These are phyloP conservation scores for Sinocyclocheilus anshuiensis DNA, from an alignment of 2,113 vertebrate species.

Conservation along the genomic window DNA sequence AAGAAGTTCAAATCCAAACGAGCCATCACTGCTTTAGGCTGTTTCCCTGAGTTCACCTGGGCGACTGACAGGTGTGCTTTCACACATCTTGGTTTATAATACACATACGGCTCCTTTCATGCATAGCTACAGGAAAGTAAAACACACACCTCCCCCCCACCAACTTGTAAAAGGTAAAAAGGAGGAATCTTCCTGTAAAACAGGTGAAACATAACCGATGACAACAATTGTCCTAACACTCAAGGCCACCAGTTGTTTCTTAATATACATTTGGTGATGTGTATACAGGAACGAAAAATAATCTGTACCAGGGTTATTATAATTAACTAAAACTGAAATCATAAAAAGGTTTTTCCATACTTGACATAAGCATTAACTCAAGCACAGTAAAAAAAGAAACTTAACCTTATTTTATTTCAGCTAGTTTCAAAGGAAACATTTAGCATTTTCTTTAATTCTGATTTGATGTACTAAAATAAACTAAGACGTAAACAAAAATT, in stretches of 20 bases:
- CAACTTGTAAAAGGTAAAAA: neutral
- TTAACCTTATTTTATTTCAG: neutral
- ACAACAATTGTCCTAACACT: neutral
- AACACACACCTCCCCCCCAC: conserved; percentile 1
- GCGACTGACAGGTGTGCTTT: neutral
- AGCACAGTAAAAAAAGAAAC: neutral
- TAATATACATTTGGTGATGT: neutral
- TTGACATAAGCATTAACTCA: neutral
- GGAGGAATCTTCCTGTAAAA: neutral
- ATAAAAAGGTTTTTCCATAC: no score
- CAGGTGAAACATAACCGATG: neutral
- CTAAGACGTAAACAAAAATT: neutral
- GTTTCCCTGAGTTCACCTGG: neutral
- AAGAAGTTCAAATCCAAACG: conserved; percentile 2
- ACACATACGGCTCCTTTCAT: neutral
- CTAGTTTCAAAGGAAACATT: neutral
- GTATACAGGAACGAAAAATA: no score
- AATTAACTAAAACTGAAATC: no score
- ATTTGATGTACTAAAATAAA: neutral
- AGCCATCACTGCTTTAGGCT: conserved; percentile 46
- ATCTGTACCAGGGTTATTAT: no score
- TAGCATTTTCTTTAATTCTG: neutral
- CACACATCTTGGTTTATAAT: conserved; percentile 13
- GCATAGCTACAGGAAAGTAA: neutral
- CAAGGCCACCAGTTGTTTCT: no score